phyloP scores from a whole-genome alignment of 2,113 vertebrate genomes.

The Fregata magnificens region DNA sequence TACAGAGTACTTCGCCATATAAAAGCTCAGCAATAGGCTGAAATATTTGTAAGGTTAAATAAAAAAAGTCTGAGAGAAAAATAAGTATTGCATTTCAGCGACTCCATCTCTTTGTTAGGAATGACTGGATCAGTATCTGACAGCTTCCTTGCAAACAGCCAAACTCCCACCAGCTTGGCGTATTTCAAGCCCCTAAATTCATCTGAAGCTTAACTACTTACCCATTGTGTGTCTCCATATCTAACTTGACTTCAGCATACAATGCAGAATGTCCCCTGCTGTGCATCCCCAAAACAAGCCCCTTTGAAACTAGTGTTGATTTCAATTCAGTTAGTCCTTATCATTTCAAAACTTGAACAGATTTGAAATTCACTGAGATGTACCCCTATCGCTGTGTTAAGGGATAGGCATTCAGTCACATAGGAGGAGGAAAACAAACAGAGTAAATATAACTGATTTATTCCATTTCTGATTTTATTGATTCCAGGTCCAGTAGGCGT shows the following conservation, averaged over 20 bases:
- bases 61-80: not conserved
- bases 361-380: not conserved
- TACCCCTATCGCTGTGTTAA: not conserved
- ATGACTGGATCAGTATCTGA: not conserved
- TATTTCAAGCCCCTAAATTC: not conserved
- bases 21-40: not conserved
- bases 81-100: not conserved
- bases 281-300: not conserved
- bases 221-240: not conserved
- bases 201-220: not conserved
- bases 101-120: not conserved
- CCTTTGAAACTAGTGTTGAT: not conserved
- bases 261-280: not conserved
- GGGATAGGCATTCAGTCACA: not conserved
- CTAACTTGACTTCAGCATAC: slow-evolving; percentile 11
- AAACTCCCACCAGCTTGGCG: not conserved
- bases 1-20: not conserved
- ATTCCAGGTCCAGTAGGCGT: not conserved
- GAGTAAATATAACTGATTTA: not conserved
- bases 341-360: not conserved
- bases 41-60: not conserved
- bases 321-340: not conserved
- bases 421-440: not conserved
- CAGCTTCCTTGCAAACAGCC: not conserved
- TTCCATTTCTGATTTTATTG: not conserved